Conservation (phyloP, 2,888 invertebrate species). For the Autographa pulchrina region DNA sequence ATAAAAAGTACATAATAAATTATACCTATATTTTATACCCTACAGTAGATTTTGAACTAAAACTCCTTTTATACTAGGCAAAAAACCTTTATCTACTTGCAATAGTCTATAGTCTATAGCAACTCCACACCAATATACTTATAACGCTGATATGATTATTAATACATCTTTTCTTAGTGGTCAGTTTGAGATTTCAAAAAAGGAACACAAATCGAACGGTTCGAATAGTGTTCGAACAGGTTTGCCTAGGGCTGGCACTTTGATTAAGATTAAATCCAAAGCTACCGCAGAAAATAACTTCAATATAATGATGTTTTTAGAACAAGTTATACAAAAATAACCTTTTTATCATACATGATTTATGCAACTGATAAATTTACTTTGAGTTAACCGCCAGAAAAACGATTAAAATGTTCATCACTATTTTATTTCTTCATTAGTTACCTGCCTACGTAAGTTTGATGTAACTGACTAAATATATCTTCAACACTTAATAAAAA, state of each 20-base stretch:
- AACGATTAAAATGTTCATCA: not conserved
- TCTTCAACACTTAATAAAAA: not conserved
- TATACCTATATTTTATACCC: too few species aligned
- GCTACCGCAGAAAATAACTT: constrained; percentile 12
- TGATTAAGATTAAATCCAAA: not conserved
- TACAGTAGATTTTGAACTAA: too few species aligned
- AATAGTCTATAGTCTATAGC: not conserved
- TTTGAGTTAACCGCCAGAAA: not conserved
- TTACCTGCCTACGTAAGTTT: not conserved
- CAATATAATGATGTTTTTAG: not conserved
- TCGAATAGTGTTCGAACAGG: constrained; percentile 79
- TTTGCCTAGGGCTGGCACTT: constrained; percentile 35
- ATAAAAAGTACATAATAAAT: too few species aligned
- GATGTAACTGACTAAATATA: not conserved
- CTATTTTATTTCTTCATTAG: not conserved
- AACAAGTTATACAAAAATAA: not conserved
- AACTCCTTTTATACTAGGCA: too few species aligned
- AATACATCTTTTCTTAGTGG: constrained; percentile 43
- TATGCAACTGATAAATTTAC: not conserved
- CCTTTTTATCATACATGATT: not conserved
- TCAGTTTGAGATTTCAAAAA: constrained; percentile 46
- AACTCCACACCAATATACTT: not conserved
- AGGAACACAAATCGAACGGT: constrained; percentile 38
- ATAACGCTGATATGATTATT: constrained; percentile 37
- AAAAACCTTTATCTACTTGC: too few species aligned